A percentile compares a stretch with the other conserved stretches of the same genome.
phyloP scores from a whole-genome alignment of 2,113 vertebrate genomes.

The Pedionomus torquatus region DNA sequence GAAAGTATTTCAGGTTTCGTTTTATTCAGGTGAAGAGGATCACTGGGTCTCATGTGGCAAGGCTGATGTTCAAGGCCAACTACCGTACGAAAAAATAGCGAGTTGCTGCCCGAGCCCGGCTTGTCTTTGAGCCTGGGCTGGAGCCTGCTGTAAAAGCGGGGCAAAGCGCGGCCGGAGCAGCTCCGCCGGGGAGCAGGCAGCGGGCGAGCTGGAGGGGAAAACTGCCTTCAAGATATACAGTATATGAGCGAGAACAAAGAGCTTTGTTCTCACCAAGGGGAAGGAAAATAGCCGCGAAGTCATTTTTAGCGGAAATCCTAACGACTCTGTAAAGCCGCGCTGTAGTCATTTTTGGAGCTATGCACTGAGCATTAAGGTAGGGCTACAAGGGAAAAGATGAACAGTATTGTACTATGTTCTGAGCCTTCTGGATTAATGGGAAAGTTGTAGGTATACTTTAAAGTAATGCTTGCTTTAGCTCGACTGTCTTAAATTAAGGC shows the following conservation, averaged over 20 bases:
- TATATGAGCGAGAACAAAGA: neutral
- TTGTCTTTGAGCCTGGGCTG: neutral
- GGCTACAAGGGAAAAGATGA: neutral
- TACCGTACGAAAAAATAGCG: neutral
- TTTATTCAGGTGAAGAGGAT: neutral
- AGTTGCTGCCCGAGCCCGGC: neutral
- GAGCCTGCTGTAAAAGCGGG: neutral
- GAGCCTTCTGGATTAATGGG: neutral
- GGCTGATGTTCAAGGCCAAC: slow-evolving; percentile 59
- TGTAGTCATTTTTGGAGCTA: neutral
- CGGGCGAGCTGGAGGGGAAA: neutral
- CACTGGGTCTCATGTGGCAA: neutral
- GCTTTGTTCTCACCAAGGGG: neutral
- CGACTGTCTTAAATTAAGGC: neutral
- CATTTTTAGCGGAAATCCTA: neutral
- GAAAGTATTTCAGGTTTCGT: neutral
- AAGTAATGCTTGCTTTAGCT: neutral
- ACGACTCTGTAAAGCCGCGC: neutral
- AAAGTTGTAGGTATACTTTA: neutral
- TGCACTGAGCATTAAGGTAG: neutral
- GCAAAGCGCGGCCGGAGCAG: neutral
- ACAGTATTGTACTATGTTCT: neutral
- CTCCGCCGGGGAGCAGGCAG: neutral
- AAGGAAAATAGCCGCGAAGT: neutral
- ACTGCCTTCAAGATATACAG: neutral